Conservation (phyloP, 2,888 invertebrate genomes). For the Timandra comae region DNA sequence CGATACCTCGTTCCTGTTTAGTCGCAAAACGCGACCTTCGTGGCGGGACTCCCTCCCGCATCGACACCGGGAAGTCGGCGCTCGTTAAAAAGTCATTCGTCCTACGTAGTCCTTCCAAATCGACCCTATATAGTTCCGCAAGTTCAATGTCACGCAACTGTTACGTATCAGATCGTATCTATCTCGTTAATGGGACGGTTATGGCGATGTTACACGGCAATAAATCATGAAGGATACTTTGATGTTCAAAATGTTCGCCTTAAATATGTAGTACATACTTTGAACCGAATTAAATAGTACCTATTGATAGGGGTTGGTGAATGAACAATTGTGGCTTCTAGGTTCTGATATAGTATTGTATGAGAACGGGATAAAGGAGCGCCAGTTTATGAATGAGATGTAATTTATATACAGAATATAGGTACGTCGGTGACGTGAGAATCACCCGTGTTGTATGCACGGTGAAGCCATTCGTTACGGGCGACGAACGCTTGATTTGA, state of each 20-base stretch:
- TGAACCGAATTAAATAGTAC: no score
- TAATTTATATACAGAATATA: constrained; percentile 29
- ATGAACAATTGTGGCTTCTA: no score
- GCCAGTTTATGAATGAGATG: constrained; percentile 30
- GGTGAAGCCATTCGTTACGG: constrained; percentile 44
- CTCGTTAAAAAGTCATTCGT: constrained; percentile 53
- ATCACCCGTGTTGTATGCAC: constrained; percentile 20
- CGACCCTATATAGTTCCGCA: constrained; percentile 30
- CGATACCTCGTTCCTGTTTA: constrained; percentile 59
- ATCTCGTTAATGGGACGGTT: no score
- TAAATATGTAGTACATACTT: no score
- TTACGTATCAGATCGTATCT: no score
- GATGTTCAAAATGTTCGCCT: no score
- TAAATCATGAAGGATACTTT: no score
- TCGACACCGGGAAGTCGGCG: constrained; percentile 49
- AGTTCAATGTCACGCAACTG: constrained; percentile 40
- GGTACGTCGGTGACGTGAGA: constrained; percentile 27
- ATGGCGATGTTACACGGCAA: no score
- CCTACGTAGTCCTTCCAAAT: constrained; percentile 37
- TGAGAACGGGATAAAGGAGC: constrained; percentile 28
- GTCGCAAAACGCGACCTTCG: constrained; percentile 51
- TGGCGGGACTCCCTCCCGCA: constrained; percentile 39
- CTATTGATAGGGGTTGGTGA: no score
- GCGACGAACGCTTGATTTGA: constrained; percentile 35
- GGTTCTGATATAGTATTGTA: constrained; percentile 27